Evolutionary conservation across 2,113 vertebrate genomes (phyloP), one percentile per base, ranked within the genome.

Genomic region (Dipodomys stephensi): DNA sequence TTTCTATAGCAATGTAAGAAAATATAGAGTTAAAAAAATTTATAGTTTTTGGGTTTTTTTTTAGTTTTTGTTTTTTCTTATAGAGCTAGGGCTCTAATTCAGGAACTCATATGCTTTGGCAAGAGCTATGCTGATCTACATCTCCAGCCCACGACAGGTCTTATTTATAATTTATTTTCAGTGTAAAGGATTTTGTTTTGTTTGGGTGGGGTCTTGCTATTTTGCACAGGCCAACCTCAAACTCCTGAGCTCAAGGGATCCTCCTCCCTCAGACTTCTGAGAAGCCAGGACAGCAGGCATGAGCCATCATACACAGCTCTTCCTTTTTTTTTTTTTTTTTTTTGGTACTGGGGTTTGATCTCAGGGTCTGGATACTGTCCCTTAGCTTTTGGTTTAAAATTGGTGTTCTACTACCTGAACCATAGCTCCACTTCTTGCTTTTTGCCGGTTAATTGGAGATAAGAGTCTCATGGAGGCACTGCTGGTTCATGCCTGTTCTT

Each of bases 1-100:
- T 92, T 82, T 92, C 69, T 85, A n/a, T 67, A 86, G 71, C 64
- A 86, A 5, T 79, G 18, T 64, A 90, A 88, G 74, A 69, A 60
- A 81, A 39, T 67, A n/a, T 78, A 86, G 39, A 74, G 46, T 72
- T 65, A 81, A 77, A 91, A 71, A 78, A 20, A 9, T 86, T 27
- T 60, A 35, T 76, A 71, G 77, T 57, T 44, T 73, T n/a, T 39
- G 35, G n/a, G n/a, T n/a, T n/a, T n/a, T n/a, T n/a, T n/a, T n/a
- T n/a, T n/a, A n/a, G n/a, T 0, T 28, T 57, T 90, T 49, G 49
- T 49, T 49, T 49, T 49, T 49, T 39, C 39, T 76, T 65, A 7
- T 39, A 46, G 28, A 84, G 32, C n/a, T 27, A n/a, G 46, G 44
- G 19, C 23, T 25, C 8, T 27, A 44, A n/a, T 12, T 46, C 25